Conservation (phyloP, 1,140 invertebrate species). For the Drosophila biarmipes region DNA sequence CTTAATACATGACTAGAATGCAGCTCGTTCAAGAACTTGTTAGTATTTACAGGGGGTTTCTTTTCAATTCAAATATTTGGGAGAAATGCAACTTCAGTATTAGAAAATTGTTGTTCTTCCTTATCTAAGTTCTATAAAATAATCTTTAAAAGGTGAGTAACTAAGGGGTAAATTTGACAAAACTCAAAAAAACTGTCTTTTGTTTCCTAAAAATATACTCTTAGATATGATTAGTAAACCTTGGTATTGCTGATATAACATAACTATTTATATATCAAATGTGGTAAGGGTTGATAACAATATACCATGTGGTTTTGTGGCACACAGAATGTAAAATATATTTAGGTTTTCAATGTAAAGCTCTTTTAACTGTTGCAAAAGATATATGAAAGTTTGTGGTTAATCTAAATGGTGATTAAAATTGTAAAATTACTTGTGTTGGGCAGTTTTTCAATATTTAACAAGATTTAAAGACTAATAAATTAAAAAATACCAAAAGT, state of each 20-base stretch:
- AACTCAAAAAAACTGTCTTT: not conserved
- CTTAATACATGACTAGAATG: slow-evolving; percentile 42
- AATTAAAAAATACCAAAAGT: not conserved
- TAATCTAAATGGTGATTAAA: no score
- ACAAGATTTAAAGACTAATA: not conserved
- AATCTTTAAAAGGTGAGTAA: not conserved
- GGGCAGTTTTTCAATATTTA: not conserved
- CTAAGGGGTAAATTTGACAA: not conserved
- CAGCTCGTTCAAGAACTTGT: slow-evolving; percentile 19
- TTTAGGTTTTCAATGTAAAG: no score
- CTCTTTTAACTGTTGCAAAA: no score
- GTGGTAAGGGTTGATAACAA: not conserved
- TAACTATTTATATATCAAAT: not conserved
- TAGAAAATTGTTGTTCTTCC: not conserved
- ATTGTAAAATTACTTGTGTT: not conserved
- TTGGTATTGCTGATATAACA: not conserved
- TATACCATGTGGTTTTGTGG: not conserved
- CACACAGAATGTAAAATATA: not conserved
- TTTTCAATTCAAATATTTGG: not conserved
- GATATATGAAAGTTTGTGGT: no score
- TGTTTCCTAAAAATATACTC: not conserved
- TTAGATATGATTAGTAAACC: not conserved
- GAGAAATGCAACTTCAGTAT: slow-evolving; percentile 8
- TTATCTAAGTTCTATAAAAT: not conserved
- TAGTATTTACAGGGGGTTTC: slow-evolving; percentile 50